Evolutionary conservation across 2,113 vertebrate species (phyloP).

Genomic region (Lepus timidus): DNA sequence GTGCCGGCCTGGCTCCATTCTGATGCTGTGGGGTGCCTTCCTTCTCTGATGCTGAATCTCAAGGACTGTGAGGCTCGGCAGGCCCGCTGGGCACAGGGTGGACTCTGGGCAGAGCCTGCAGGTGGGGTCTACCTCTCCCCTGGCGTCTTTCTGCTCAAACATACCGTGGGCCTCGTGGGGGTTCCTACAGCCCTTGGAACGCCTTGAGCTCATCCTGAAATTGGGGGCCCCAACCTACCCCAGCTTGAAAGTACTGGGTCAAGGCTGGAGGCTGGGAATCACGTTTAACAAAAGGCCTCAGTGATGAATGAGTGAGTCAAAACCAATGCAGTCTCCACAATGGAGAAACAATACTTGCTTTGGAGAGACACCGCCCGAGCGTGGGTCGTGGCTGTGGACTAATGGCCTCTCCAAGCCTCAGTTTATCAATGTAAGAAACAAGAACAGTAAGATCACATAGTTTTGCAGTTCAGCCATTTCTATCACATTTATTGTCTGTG

Average conservation of each 20-base stretch:
- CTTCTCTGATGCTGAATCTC: conserved; percentile 27
- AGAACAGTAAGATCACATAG: neutral
- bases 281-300: conserved; percentile 23
- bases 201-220: neutral
- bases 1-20: neutral
- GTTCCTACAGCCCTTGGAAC: neutral
- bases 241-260: neutral
- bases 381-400: neutral
- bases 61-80: neutral
- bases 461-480: neutral
- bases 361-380: neutral
- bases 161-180: neutral
- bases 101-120: neutral
- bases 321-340: neutral
- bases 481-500: conserved; percentile 39
- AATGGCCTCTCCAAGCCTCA: neutral
- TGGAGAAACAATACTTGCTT: conserved; percentile 18
- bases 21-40: neutral
- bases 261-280: neutral
- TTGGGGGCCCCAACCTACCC: neutral
- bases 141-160: neutral
- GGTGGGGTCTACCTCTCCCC: neutral
- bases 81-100: neutral
- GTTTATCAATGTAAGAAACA: conserved; percentile 20
- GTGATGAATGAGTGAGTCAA: conserved; percentile 33